phyloP scores from a whole-genome alignment of 2,888 invertebrate species.

The Encarsia formosa region DNA sequence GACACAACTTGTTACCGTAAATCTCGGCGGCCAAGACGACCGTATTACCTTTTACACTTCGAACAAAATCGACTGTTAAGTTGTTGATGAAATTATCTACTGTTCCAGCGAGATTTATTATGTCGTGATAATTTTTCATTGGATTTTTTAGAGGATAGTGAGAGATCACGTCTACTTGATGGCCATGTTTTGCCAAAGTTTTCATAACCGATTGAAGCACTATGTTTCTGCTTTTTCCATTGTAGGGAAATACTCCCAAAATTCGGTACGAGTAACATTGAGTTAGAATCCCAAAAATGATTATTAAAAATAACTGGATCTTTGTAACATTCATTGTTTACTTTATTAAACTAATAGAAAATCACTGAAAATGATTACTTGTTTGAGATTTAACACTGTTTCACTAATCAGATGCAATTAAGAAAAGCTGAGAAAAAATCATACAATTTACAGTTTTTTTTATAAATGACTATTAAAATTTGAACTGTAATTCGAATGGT shows the following conservation, averaged over 20 bases:
- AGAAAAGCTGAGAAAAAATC: too few relatives aligned
- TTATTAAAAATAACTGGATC: too few relatives aligned
- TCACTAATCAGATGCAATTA: too few relatives aligned
- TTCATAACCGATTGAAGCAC: constrained; percentile 50
- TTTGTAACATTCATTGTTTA: too few relatives aligned
- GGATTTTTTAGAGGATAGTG: constrained; percentile 42
- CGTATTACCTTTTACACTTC: fast-evolving
- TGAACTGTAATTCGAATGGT: too few relatives aligned
- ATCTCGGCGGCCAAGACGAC: constrained; percentile 6
- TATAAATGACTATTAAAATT: too few relatives aligned
- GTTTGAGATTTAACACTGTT: neutral
- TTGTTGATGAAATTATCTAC: constrained; percentile 28
- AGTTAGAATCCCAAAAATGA: neutral
- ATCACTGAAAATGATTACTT: too few relatives aligned
- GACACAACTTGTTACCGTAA: constrained; percentile 28
- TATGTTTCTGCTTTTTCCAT: constrained; percentile 52
- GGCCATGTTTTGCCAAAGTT: constrained; percentile 50
- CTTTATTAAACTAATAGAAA: too few relatives aligned
- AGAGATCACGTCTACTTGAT: constrained; percentile 48
- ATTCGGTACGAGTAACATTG: constrained; percentile 37
- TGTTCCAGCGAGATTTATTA: constrained; percentile 36
- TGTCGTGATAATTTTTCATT: constrained; percentile 42
- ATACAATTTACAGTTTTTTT: too few relatives aligned
- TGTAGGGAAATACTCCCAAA: constrained; percentile 50
- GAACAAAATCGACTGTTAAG: constrained; percentile 28